These are phyloP conservation scores for Watsonalla cultraria DNA, from an alignment of 2,888 invertebrate species.

Conservation along the genomic window DNA sequence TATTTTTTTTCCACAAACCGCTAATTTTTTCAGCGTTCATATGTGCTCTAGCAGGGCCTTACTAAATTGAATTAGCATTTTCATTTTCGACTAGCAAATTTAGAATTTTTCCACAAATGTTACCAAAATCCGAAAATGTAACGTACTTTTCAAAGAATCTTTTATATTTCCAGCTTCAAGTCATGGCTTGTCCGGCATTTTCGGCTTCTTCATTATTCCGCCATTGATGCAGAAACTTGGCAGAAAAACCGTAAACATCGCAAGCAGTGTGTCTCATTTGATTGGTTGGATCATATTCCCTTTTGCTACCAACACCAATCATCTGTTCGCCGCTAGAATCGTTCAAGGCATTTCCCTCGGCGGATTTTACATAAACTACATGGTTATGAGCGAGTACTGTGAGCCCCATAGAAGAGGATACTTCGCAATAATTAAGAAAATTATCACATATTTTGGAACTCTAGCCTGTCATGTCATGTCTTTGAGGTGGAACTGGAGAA, in stretches of 20 bases:
- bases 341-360: constrained; percentile 36
- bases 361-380: constrained; percentile 26
- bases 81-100: too few species aligned
- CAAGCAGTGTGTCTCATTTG: constrained; percentile 13
- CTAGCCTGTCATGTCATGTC: constrained; percentile 34
- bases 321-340: constrained; percentile 28
- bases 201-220: constrained; percentile 32
- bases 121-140: too few species aligned
- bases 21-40: too few species aligned
- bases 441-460: constrained; percentile 21
- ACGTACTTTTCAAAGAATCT: background rate
- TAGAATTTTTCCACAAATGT: too few species aligned
- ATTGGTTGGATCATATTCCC: constrained; percentile 33
- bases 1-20: too few species aligned
- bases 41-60: too few species aligned
- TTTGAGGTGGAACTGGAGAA: constrained; percentile 33
- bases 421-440: constrained; percentile 33
- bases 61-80: too few species aligned
- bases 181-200: constrained; percentile 31
- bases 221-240: constrained; percentile 35
- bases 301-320: constrained; percentile 22
- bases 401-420: constrained; percentile 36
- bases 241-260: constrained; percentile 26
- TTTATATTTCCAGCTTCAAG: constrained; percentile 24
- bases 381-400: constrained; percentile 37